These are phyloP conservation scores for Phylloscopus whistleri DNA, from an alignment of 2,113 vertebrate genomes.

Conservation along the genomic window DNA sequence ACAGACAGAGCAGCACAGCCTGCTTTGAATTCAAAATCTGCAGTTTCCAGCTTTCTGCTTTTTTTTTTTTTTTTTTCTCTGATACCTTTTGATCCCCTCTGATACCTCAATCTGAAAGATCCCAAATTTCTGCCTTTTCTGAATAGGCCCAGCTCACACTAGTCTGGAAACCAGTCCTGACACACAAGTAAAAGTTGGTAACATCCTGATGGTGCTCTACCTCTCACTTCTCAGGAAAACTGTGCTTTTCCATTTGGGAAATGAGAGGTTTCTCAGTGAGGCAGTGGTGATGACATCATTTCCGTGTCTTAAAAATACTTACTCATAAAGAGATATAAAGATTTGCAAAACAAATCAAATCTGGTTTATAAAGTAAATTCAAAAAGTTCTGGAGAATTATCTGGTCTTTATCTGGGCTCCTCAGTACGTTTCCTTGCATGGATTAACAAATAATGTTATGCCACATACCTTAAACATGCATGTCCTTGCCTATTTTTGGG, in stretches of 20 bases:
- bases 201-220: not conserved
- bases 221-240: not conserved
- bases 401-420: not conserved
- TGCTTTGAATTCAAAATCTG: not conserved
- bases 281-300: not conserved
- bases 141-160: not conserved
- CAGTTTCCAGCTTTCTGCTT: not conserved
- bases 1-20: accelerated
- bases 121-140: not conserved
- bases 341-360: not conserved
- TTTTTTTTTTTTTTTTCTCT: not conserved
- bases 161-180: not conserved
- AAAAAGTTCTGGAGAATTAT: not conserved
- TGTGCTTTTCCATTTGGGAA: not conserved
- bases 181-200: not conserved
- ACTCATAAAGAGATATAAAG: not conserved
- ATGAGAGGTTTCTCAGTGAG: not conserved
- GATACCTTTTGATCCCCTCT: not conserved
- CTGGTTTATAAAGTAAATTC: not conserved
- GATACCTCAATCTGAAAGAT: not conserved
- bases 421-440: accelerated
- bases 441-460: not conserved
- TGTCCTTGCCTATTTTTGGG: not conserved
- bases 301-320: not conserved
- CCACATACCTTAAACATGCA: not conserved